Percentiles rank a stretch among this genome's conserved stretches.
Conservation (phyloP, 2,888 invertebrate genomes). For the Marronus borbonicus region DNA sequence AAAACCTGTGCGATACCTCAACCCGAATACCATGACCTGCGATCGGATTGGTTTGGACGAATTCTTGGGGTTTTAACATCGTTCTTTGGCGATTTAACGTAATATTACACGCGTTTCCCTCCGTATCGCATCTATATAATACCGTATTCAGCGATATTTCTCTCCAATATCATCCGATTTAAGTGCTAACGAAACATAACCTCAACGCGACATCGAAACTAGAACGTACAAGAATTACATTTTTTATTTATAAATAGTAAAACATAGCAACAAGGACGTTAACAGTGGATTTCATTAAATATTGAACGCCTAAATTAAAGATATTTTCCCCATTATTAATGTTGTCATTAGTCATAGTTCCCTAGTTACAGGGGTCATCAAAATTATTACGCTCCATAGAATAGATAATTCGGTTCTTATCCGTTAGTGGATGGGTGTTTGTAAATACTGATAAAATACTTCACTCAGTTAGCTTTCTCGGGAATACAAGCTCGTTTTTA, state of each 20-base stretch:
- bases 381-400: background rate
- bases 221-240: no score
- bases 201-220: background rate
- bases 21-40: background rate
- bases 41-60: background rate
- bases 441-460: no score
- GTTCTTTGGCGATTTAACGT: no score
- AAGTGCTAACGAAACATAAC: background rate
- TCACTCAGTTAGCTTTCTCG: no score
- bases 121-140: background rate
- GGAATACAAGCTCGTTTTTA: no score
- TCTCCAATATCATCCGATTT: background rate
- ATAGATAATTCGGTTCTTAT: no score
- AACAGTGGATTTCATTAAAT: background rate
- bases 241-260: no score
- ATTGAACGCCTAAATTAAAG: background rate
- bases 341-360: background rate
- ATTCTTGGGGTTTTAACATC: slow-evolving; percentile 1
- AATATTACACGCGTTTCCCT: background rate
- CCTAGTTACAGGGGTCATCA: background rate
- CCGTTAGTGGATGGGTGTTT: no score
- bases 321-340: background rate
- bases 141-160: slow-evolving; percentile 10
- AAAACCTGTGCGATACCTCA: slow-evolving; percentile 21
- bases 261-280: background rate